Evolutionary conservation across 1,140 invertebrate species (phyloP).

Genomic region (Rhyacophila brunnea): DNA sequence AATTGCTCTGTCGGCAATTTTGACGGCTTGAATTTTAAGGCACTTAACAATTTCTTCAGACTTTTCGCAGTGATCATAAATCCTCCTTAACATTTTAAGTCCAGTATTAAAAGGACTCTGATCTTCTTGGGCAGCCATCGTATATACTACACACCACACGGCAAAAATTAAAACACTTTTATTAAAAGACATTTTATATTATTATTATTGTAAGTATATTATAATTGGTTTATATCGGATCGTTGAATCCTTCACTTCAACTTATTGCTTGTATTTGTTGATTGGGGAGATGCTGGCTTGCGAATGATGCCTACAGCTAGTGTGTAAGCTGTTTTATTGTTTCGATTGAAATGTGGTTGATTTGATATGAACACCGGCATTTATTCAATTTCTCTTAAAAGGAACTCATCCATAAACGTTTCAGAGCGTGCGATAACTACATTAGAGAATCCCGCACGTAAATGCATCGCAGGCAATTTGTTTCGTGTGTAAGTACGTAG

Average conservation of each 20-base stretch:
- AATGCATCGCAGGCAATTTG: slow-evolving; percentile 25
- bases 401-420: slow-evolving; percentile 44
- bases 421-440: slow-evolving; percentile 57
- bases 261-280: too few relatives aligned
- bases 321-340: slow-evolving; percentile 48
- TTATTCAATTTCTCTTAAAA: slow-evolving; percentile 58
- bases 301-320: slow-evolving; percentile 18
- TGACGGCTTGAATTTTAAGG: slow-evolving; percentile 65
- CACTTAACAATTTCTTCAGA: slow-evolving; percentile 64
- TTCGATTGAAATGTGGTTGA: slow-evolving; percentile 51
- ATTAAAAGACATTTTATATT: slow-evolving; percentile 15
- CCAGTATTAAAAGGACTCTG: slow-evolving; percentile 43
- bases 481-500: slow-evolving; percentile 25
- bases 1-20: slow-evolving; percentile 62
- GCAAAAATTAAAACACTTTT: slow-evolving; percentile 38
- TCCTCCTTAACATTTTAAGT: slow-evolving; percentile 51
- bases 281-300: too few relatives aligned
- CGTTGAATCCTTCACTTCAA: slow-evolving; percentile 5
- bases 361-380: slow-evolving; percentile 51
- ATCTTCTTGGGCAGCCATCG: slow-evolving; percentile 37
- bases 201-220: background rate
- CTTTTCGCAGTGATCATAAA: slow-evolving; percentile 61
- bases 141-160: slow-evolving; percentile 40
- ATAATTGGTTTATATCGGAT: background rate
- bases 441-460: slow-evolving; percentile 22